Conservation (phyloP, 64 coral and sea anemone species). For the Dendronephthya gigantea region DNA sequence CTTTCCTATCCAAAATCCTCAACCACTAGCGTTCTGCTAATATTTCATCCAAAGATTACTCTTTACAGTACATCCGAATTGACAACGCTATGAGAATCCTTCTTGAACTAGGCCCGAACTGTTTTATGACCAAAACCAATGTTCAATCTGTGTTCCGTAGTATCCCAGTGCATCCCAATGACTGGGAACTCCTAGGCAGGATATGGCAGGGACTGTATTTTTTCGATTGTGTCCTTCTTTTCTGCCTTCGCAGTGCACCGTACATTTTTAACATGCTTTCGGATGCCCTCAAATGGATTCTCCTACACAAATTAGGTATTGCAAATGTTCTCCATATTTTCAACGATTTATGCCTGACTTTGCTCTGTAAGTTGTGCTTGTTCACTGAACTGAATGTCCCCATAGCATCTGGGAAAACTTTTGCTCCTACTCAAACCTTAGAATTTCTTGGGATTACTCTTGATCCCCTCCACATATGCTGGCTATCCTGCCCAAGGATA, state of each 20-base stretch:
- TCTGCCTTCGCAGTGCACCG: not conserved
- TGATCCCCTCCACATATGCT: not conserved
- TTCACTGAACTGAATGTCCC: conserved; percentile 11
- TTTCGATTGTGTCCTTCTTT: conserved; percentile 10
- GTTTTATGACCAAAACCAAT: conserved; percentile 23
- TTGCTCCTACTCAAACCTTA: not conserved
- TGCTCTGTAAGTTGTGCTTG: not conserved
- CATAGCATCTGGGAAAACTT: not conserved
- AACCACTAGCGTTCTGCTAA: not conserved
- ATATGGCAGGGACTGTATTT: conserved; percentile 12
- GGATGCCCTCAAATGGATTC: not conserved
- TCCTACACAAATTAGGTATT: not conserved
- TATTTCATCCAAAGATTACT: not conserved
- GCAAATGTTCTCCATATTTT: conserved; percentile 10
- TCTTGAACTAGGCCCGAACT: not conserved
- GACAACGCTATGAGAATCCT: not conserved
- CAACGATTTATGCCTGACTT: conserved; percentile 14
- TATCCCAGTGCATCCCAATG: conserved; percentile 24
- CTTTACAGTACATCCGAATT: not conserved
- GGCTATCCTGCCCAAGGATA: not conserved
- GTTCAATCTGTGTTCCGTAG: not conserved
- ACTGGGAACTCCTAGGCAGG: conserved; percentile 23
- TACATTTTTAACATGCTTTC: not conserved
- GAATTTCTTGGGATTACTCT: not conserved
- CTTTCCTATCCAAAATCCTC: no score